Percentiles rank a stretch among this genome's conserved stretches.
Evolutionary conservation across 2,888 invertebrate species (phyloP).

Genomic region (Mystacides longicornis): DNA sequence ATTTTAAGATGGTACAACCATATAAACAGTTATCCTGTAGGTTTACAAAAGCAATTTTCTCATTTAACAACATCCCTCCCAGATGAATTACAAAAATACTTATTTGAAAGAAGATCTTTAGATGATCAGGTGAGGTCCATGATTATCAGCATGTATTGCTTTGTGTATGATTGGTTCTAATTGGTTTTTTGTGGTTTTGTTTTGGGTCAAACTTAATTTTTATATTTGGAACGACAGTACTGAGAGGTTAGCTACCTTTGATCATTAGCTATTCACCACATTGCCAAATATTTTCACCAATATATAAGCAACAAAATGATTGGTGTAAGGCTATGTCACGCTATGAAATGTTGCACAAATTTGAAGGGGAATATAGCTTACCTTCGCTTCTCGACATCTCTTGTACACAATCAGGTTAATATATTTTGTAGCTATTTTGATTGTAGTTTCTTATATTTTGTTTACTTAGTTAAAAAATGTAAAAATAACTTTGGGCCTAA

Average conservation of each 20-base stretch:
- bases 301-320: slow-evolving; percentile 29
- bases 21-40: slow-evolving; percentile 51
- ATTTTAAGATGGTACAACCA: slow-evolving; percentile 55
- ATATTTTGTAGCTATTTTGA: background rate
- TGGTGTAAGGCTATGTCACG: slow-evolving; percentile 27
- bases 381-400: slow-evolving; percentile 17
- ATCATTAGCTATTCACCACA: background rate
- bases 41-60: slow-evolving; percentile 44
- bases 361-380: slow-evolving; percentile 7
- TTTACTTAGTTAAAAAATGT: background rate
- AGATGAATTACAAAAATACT: slow-evolving; percentile 38
- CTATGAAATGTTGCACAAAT: slow-evolving; percentile 8
- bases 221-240: slow-evolving; percentile 24
- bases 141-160: slow-evolving; percentile 8
- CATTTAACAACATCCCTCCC: slow-evolving; percentile 32
- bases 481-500: background rate
- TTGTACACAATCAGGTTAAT: slow-evolving; percentile 9
- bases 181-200: slow-evolving; percentile 25
- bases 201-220: slow-evolving; percentile 23
- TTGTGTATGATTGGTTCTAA: slow-evolving; percentile 24
- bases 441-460: background rate
- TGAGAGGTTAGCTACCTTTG: slow-evolving; percentile 27
- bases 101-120: slow-evolving; percentile 29
- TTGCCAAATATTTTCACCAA: slow-evolving; percentile 23
- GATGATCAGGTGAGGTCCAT: slow-evolving; percentile 31